Conservation (phyloP, 2,113 vertebrate species). For the Helogale parvula region DNA sequence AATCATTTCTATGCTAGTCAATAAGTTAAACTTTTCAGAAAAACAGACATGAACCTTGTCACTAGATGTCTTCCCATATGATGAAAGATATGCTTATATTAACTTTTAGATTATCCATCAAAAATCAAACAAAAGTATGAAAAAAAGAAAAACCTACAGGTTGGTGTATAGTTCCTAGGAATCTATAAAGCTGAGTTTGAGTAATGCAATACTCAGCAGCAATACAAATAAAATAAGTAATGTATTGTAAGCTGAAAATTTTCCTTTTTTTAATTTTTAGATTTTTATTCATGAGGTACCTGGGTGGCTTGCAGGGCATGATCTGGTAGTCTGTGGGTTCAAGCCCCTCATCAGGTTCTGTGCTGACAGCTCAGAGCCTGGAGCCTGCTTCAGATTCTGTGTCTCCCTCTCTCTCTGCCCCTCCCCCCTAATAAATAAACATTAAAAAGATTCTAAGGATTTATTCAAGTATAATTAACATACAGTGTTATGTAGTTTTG, state of each 20-base stretch:
- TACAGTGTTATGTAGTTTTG: background rate
- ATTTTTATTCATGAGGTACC: background rate
- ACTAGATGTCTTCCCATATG: background rate
- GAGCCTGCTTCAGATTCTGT: too few species aligned
- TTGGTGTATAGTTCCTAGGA: background rate
- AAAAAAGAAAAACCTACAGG: background rate
- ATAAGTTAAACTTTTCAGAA: background rate
- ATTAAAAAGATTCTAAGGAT: background rate
- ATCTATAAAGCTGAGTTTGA: background rate
- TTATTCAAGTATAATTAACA: background rate
- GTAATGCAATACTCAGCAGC: background rate
- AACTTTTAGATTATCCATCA: background rate
- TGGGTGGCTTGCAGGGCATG: too few species aligned
- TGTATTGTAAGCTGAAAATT: background rate
- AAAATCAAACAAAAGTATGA: background rate
- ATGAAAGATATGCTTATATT: background rate
- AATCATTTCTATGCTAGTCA: background rate
- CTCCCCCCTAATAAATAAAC: too few species aligned
- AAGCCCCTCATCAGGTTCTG: too few species aligned
- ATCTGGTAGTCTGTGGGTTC: too few species aligned
- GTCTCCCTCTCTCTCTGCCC: too few species aligned
- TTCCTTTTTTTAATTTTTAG: background rate
- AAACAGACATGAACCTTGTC: background rate
- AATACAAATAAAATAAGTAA: constrained; percentile 8
- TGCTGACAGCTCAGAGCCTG: too few species aligned